These are phyloP conservation scores for Pseudomyrmex cubaensis DNA, from an alignment of 1,140 invertebrate species.

Conservation along the genomic window DNA sequence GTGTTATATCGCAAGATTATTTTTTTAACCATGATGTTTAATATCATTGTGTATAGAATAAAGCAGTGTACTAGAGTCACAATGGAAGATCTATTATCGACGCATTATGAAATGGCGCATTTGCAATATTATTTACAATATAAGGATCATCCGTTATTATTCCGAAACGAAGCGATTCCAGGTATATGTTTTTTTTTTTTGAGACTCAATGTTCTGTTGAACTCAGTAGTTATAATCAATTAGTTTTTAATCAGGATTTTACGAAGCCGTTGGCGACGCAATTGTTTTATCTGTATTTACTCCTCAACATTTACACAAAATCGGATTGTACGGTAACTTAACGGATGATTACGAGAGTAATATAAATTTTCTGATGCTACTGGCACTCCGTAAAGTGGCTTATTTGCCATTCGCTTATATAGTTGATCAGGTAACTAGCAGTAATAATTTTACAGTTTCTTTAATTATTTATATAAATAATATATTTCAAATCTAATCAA, in stretches of 20 bases:
- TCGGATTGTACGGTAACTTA: constrained; percentile 90
- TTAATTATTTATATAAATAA: background rate
- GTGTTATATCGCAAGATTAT: background rate
- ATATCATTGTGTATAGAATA: constrained; percentile 87
- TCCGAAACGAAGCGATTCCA: constrained; percentile 92
- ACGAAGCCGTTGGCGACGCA: constrained; percentile 95
- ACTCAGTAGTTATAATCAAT: background rate
- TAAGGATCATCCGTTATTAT: constrained; percentile 90
- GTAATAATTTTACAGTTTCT: background rate
- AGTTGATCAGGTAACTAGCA: constrained; percentile 88
- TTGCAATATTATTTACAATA: constrained; percentile 94
- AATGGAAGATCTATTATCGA: constrained; percentile 92
- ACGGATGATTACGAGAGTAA: constrained; percentile 89
- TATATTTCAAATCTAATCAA: background rate
- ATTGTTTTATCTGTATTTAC: constrained; percentile 92
- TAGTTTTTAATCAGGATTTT: constrained; percentile 88
- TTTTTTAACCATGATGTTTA: background rate
- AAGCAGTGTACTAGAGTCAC: constrained; percentile 95
- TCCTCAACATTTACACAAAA: constrained; percentile 89
- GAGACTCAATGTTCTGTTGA: background rate
- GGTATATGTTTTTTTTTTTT: constrained; percentile 82
- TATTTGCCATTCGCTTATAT: constrained; percentile 92
- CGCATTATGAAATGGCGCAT: constrained; percentile 95
- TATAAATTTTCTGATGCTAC: constrained; percentile 92
- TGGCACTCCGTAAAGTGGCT: constrained; percentile 93